A percentile compares a stretch with the other conserved stretches of the same genome.
phyloP scores from a whole-genome alignment of 2,888 invertebrate species.

The Coremacera marginata region DNA sequence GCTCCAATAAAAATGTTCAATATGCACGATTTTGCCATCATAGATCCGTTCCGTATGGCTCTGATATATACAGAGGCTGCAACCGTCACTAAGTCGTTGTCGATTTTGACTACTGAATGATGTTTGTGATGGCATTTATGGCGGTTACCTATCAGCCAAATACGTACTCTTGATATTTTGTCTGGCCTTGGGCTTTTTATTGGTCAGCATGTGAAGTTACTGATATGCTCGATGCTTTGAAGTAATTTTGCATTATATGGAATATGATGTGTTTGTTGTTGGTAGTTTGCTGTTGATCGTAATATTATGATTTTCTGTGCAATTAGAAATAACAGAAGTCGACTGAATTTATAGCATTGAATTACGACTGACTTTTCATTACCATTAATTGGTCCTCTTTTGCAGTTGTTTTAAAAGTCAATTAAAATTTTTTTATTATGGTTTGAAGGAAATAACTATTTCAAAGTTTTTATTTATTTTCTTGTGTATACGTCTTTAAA shows the following conservation, averaged over 20 bases:
- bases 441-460: too few relatives aligned
- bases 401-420: too few relatives aligned
- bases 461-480: too few relatives aligned
- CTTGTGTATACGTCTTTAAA: too few relatives aligned
- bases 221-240: background rate
- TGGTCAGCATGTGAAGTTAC: background rate
- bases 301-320: too few relatives aligned
- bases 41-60: constrained; percentile 7
- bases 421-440: background rate
- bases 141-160: background rate
- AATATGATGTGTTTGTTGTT: too few relatives aligned
- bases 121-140: constrained; percentile 18
- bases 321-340: too few relatives aligned
- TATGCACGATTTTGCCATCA: constrained; percentile 46
- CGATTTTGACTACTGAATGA: constrained; percentile 39
- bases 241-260: too few relatives aligned
- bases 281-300: too few relatives aligned
- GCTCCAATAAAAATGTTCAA: constrained; percentile 55
- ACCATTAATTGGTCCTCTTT: too few relatives aligned
- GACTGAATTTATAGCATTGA: too few relatives aligned
- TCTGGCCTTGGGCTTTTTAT: background rate
- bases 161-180: background rate
- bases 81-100: constrained; percentile 21
- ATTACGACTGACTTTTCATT: too few relatives aligned
- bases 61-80: background rate